These are phyloP conservation scores for Hoplodrina ambigua DNA, from an alignment of 2,888 invertebrate genomes.

Conservation along the genomic window DNA sequence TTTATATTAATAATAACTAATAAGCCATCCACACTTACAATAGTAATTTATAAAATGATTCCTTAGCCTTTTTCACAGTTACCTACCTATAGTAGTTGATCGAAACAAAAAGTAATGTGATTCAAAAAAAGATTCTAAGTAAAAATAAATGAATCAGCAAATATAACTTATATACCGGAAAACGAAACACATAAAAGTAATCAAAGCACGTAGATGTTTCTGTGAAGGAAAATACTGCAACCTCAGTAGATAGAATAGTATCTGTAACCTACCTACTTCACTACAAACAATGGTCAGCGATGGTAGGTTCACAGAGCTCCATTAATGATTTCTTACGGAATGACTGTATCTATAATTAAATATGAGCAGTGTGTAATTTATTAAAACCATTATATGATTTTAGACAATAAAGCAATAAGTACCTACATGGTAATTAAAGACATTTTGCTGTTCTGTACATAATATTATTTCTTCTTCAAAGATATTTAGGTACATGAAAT, in stretches of 20 bases:
- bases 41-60: background rate
- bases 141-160: constrained; percentile 17
- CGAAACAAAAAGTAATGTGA: constrained; percentile 18
- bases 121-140: background rate
- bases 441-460: background rate
- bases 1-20: background rate
- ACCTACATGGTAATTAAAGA: background rate
- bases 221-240: constrained; percentile 18
- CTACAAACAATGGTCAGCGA: background rate
- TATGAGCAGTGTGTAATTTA: constrained; percentile 1
- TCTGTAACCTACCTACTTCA: background rate
- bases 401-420: background rate
- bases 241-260: background rate
- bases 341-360: background rate
- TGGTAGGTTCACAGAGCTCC: background rate
- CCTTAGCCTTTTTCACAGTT: background rate
- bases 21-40: background rate
- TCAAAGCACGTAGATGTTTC: constrained; percentile 23
- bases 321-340: constrained; percentile 26
- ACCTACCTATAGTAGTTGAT: background rate
- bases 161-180: constrained; percentile 3
- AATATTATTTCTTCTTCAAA: background rate
- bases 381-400: background rate
- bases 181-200: constrained; percentile 25
- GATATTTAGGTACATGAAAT: too few relatives aligned